Conservation (phyloP, 2,113 vertebrate species). For the Alligator sinensis region DNA sequence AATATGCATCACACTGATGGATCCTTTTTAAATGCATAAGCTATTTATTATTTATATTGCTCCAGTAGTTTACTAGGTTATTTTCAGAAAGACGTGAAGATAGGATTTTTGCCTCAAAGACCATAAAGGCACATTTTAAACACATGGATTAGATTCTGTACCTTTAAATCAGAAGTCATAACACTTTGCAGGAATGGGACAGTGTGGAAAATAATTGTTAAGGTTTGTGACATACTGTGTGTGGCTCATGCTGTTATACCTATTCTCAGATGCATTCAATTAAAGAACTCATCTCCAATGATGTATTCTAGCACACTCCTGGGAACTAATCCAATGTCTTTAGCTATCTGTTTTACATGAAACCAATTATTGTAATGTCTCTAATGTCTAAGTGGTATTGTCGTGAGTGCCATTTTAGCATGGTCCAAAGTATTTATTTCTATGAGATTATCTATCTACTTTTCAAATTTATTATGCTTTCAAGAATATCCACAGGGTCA, state of each 20-base stretch:
- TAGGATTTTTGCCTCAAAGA: constrained; percentile 13
- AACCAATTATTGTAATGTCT: constrained; percentile 58
- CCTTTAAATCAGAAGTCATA: constrained; percentile 33
- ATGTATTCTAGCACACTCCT: constrained; percentile 22
- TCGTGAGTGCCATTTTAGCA: constrained; percentile 6
- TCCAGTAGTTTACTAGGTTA: not conserved
- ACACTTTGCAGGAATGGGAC: not conserved
- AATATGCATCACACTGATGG: constrained; percentile 54
- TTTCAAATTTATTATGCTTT: constrained; percentile 57
- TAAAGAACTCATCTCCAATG: constrained; percentile 32
- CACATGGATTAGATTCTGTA: not conserved
- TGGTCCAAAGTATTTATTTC: constrained; percentile 37
- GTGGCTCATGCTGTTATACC: constrained; percentile 12
- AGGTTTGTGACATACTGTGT: not conserved
- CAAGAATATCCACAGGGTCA: constrained; percentile 34
- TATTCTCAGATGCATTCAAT: constrained; percentile 38
- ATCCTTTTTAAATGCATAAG: constrained; percentile 34
- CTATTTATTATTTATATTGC: constrained; percentile 63
- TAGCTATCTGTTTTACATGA: constrained; percentile 52
- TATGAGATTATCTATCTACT: constrained; percentile 24
- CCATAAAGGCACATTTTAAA: not conserved
- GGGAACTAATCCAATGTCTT: constrained; percentile 58
- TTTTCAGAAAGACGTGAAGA: not conserved
- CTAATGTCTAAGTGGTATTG: constrained; percentile 51
- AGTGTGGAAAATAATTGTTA: constrained; percentile 5